phyloP scores from a whole-genome alignment of 2,797 vertebrate species.

The Chrysocyon brachyurus region DNA sequence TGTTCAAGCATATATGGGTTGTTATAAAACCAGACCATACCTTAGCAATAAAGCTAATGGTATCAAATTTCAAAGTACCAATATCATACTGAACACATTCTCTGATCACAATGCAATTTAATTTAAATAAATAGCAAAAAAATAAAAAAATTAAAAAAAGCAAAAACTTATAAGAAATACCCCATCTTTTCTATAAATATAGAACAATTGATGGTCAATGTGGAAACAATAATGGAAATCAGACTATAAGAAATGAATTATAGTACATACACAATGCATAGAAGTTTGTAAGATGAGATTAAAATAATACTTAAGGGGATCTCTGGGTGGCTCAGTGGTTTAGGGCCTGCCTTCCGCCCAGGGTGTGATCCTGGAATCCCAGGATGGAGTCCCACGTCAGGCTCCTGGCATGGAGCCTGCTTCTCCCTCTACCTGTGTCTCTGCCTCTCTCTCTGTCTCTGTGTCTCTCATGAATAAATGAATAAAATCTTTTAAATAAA shows the following conservation, averaged over 20 bases:
- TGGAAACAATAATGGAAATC: constrained; percentile 33
- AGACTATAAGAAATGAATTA: not conserved
- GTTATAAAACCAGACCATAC: constrained; percentile 52
- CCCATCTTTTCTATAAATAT: not conserved
- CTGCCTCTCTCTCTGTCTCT: too few relatives aligned
- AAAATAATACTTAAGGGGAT: not conserved
- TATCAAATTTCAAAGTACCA: not conserved
- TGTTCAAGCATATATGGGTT: not conserved
- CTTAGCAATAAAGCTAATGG: not conserved
- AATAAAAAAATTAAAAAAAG: not conserved
- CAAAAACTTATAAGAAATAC: not conserved
- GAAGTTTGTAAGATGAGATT: not conserved
- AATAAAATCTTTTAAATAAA: too few relatives aligned
- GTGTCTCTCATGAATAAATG: too few relatives aligned
- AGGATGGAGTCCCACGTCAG: too few relatives aligned
- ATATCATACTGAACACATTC: not conserved
- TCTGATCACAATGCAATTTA: not conserved
- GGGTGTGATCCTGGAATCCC: too few relatives aligned
- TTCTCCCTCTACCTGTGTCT: too few relatives aligned
- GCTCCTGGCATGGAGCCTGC: too few relatives aligned
- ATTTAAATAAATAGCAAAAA: constrained; percentile 32
- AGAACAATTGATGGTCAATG: not conserved
- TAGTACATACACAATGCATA: not conserved
- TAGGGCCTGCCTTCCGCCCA: too few relatives aligned
- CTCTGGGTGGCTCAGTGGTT: too few relatives aligned